Conservation (phyloP, 1,140 invertebrate genomes). For the Mactra quadrangularis region DNA sequence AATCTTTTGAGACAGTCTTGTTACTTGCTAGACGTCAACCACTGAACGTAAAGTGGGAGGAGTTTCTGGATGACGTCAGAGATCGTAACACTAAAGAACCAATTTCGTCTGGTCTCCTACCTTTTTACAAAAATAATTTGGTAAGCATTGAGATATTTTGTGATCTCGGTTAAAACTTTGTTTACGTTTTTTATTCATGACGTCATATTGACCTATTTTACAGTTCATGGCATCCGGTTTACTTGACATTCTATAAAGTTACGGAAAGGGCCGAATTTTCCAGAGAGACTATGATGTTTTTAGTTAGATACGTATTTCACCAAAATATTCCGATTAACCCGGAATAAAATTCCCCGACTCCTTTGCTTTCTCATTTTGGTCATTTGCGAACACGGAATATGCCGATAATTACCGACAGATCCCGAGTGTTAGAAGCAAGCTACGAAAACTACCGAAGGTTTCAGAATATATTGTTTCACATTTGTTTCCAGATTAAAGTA, state of each 20-base stretch:
- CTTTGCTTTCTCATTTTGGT: too few relatives aligned
- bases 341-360: too few relatives aligned
- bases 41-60: conserved; percentile 64
- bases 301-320: too few relatives aligned
- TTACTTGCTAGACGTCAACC: conserved; percentile 70
- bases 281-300: too few relatives aligned
- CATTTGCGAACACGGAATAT: too few relatives aligned
- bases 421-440: too few relatives aligned
- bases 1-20: conserved; percentile 72
- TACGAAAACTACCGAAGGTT: too few relatives aligned
- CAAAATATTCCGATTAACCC: too few relatives aligned
- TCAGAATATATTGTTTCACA: too few relatives aligned
- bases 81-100: conserved; percentile 64
- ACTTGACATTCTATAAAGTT: neutral
- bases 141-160: conserved; percentile 20
- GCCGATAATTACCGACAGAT: too few relatives aligned
- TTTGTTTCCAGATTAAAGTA: conserved; percentile 65
- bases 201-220: neutral
- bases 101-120: conserved; percentile 55
- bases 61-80: conserved; percentile 69
- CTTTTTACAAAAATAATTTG: neutral
- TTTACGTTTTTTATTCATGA: neutral
- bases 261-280: too few relatives aligned
- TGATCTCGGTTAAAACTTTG: neutral
- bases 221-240: neutral